Percentiles rank a stretch among this genome's conserved stretches.
These are phyloP conservation scores for Alfaro cultratus DNA, from an alignment of 2,797 vertebrate species.

Conservation along the genomic window DNA sequence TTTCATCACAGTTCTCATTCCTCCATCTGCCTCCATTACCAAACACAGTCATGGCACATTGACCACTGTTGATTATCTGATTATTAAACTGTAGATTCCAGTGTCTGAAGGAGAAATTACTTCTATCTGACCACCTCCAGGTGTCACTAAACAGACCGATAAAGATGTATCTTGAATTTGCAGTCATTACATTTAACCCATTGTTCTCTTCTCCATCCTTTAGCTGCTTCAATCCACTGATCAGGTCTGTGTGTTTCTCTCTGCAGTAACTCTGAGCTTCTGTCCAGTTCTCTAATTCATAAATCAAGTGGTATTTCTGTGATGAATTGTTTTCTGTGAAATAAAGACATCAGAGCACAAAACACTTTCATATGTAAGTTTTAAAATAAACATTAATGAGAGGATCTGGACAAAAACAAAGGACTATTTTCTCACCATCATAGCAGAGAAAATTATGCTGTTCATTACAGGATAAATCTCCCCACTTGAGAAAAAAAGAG, in stretches of 20 bases:
- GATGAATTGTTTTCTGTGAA: background rate
- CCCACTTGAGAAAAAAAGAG: fast-evolving
- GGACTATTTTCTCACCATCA: background rate
- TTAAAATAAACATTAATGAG: no score
- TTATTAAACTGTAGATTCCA: background rate
- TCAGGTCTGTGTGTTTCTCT: background rate
- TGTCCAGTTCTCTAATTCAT: background rate
- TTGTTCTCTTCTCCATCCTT: no score
- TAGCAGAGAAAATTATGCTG: fast-evolving
- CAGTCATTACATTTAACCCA: no score
- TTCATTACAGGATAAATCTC: fast-evolving
- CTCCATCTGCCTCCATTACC: no score
- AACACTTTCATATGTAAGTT: background rate
- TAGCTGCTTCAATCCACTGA: background rate
- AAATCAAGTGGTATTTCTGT: background rate
- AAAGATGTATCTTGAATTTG: no score
- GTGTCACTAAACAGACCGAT: background rate
- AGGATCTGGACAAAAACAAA: no score
- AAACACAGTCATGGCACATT: no score
- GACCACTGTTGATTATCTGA: background rate
- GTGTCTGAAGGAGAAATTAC: background rate
- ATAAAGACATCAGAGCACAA: background rate
- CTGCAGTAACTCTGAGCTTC: background rate
- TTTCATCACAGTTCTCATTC: no score
- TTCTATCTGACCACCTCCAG: background rate